A percentile compares a stretch with the other conserved stretches of the same genome.
These are phyloP conservation scores for Oscheius sp. DNA, from an alignment of 1,140 invertebrate species.

Conservation along the genomic window DNA sequence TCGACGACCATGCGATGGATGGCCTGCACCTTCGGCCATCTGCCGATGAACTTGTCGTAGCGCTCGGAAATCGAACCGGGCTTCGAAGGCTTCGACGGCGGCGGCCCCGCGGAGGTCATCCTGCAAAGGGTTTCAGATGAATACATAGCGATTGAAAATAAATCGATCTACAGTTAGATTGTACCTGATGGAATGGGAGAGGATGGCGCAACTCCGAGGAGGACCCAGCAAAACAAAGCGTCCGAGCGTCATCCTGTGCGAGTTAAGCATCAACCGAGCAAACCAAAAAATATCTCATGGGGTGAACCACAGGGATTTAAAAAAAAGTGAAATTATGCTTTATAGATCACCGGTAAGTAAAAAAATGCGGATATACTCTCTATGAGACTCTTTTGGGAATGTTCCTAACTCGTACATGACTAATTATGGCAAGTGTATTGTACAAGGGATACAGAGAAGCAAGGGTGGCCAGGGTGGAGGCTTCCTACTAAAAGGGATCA, in stretches of 20 bases:
- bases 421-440: neutral
- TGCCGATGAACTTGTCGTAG: conserved; percentile 30
- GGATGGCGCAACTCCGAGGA: neutral
- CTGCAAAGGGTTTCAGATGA: neutral
- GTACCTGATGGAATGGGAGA: neutral
- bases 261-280: neutral
- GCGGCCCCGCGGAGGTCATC: conserved; percentile 26
- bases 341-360: neutral
- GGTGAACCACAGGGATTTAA: neutral
- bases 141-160: neutral
- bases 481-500: too few relatives aligned
- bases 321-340: neutral
- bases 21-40: conserved; percentile 29
- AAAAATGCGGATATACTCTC: neutral
- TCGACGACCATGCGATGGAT: conserved; percentile 30
- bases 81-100: conserved; percentile 21
- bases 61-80: conserved; percentile 19
- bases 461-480: too few relatives aligned
- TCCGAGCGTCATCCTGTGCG: too few relatives aligned
- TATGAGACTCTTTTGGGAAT: too few relatives aligned
- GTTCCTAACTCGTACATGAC: too few relatives aligned
- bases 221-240: neutral
- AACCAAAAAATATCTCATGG: neutral
- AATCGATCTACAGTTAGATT: neutral
- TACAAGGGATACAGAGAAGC: too few relatives aligned